Evolutionary conservation across 2,888 invertebrate species (phyloP), one percentile per base, ranked within the genome.

Genomic region (Plebejus melissa): DNA sequence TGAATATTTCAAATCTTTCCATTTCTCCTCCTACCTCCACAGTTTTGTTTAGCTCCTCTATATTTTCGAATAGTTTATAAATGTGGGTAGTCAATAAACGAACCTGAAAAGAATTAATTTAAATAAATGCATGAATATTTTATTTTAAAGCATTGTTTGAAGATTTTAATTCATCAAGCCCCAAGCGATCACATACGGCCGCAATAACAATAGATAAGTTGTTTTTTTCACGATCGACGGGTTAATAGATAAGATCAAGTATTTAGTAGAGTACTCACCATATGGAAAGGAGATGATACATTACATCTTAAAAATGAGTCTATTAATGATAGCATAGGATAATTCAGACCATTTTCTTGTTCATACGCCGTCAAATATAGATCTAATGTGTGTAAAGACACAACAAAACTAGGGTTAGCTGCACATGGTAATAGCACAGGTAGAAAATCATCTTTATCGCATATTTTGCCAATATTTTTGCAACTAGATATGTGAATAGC

Each of bases 81-180:
- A 97, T 95, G 81, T 97, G 96, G 0, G 96, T 94, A 1, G 96
- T 96, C 76, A 96, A 87, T 28, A 96, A 89, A 28, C 98, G 95
- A 2, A 96, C 90, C 95, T 95, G 83, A 80, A 92, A 94, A 80
- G 38, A 77, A n/a, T n/a, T 38, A 57, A 76, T 46, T 75, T 69
- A 38, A 9, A 38, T 70, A 22, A 41, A 9, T 41, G 41, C 11
- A 11, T 50, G 50, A 13, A 50, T 50, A 13, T 41, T 41, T 41
- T 41, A 41, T 50, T 54, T 54, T 0, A 54, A 54, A 54, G 4
- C 54, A 54, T 16, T 54, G 13, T 54, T 54, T 54, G 13, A 13
- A 50, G 50, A 13, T 13, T 50, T 50, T 50, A 50, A n/a, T n/a
- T n/a, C n/a, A n/a, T n/a, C n/a, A n/a, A n/a, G n/a, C n/a, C n/a